phyloP scores from a whole-genome alignment of 1,140 invertebrate species.

The Lucilia cuprina region DNA sequence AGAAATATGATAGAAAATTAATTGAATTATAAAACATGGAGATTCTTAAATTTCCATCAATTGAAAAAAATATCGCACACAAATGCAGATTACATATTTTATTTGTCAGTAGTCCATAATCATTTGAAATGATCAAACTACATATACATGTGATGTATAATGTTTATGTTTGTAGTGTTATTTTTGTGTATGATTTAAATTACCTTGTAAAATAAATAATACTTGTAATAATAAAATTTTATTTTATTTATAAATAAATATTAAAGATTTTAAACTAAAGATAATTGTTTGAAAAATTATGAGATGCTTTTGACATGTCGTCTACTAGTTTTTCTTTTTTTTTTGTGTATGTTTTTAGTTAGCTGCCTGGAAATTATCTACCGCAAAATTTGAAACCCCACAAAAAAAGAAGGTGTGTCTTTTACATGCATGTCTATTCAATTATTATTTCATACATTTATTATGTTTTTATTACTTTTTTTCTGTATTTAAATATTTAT shows the following conservation, averaged over 20 bases:
- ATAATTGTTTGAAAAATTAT: not conserved
- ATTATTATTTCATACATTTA: slow-evolving; percentile 1
- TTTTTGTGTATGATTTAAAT: not conserved
- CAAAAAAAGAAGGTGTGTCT: not conserved
- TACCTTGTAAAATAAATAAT: not conserved
- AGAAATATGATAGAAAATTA: slow-evolving; percentile 5
- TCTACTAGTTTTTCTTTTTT: not conserved
- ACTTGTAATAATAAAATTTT: not conserved
- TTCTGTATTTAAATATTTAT: not conserved
- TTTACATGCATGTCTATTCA: not conserved
- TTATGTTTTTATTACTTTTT: not conserved
- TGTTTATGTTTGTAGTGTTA: not conserved
- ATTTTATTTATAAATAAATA: not conserved
- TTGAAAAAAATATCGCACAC: not conserved
- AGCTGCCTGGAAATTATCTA: not conserved
- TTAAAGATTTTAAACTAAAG: not conserved
- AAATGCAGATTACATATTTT: not conserved
- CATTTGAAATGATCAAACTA: not conserved
- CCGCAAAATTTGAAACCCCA: not conserved
- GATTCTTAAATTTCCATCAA: not conserved
- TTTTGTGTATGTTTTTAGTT: not conserved
- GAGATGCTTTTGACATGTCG: not conserved
- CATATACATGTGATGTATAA: not conserved
- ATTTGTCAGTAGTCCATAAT: not conserved
- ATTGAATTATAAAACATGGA: slow-evolving; percentile 7